Conservation (phyloP, 2,113 vertebrate genomes). For the Pedionomus torquatus region DNA sequence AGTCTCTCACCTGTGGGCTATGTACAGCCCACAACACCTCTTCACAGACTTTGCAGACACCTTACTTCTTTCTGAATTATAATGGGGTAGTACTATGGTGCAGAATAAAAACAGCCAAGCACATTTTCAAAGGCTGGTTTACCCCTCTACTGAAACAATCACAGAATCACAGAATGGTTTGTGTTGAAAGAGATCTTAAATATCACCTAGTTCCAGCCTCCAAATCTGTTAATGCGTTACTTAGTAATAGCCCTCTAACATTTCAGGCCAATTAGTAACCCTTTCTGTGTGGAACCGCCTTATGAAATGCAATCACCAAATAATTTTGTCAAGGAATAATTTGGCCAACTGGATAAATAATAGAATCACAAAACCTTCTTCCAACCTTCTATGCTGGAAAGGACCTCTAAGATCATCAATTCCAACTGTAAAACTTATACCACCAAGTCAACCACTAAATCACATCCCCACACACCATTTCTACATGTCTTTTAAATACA, state of each 20-base stretch:
- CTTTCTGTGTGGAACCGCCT: not conserved
- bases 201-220: not conserved
- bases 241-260: not conserved
- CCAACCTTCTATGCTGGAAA: not conserved
- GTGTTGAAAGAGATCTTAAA: not conserved
- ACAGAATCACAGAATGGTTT: not conserved
- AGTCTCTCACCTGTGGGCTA: not conserved
- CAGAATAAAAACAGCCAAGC: not conserved
- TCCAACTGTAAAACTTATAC: not conserved
- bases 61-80: not conserved
- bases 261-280: not conserved
- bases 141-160: not conserved
- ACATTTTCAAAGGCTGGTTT: not conserved
- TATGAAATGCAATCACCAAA: not conserved
- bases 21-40: not conserved
- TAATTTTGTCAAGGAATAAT: not conserved
- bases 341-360: not conserved
- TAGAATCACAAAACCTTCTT: not conserved
- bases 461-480: too few relatives aligned
- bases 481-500: not conserved
- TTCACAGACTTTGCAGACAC: not conserved
- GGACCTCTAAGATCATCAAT: not conserved
- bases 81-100: not conserved
- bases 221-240: not conserved
- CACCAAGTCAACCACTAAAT: not conserved